Base-by-base conservation (phyloP, 2,113 vertebrate genomes). In the Malurus elegans region DNA sequence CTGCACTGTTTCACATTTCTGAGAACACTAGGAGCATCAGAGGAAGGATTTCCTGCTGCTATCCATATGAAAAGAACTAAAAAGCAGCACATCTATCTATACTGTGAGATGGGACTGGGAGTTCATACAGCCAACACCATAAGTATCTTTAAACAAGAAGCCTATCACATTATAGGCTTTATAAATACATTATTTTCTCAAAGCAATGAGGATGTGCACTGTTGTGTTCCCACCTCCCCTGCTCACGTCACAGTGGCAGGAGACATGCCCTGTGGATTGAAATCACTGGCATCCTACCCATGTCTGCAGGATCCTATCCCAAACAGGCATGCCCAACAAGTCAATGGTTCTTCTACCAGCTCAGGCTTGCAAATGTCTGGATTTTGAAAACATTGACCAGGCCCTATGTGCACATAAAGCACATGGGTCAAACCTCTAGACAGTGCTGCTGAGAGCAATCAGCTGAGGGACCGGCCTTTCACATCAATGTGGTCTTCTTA, bases 211-310 rank as follows among this genome's bases (percentile, higher is more conserved):
- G 14, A 74, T 0, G 1, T 8, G 15, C 19, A 6, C 14, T 78
- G 6, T 17, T 45, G 14, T 10, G 29, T 38, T 88, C 38, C 32
- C 40, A 75, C n/a, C n/a, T 71, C 8, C 62, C 24, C 38, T 64
- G 16, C 6, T 57, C 29, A 14, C 12, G n/a, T 34, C 19, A 17
- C 6, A 81, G 48, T 8, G 44, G 32, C 38, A 64, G 60, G n/a
- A 86, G 47, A 65, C 0, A 1, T 40, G 40, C 8, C 31, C 36
- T 28, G 15, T 31, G 47, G 26, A 17, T 53, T n/a, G 34, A 92
- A 79, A 65, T 57, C 50, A 50, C 65, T 12, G 42, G 28, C 2
- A 1, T 58, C 20, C 26, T 64, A 50, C 32, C 18, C 0, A 0
- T 45, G 57, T 31, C 66, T 57, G 17, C 48, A 86, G 75, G 53